Evolutionary conservation across 2,797 vertebrate genomes (phyloP).

Genomic region (Hirundo rustica): DNA sequence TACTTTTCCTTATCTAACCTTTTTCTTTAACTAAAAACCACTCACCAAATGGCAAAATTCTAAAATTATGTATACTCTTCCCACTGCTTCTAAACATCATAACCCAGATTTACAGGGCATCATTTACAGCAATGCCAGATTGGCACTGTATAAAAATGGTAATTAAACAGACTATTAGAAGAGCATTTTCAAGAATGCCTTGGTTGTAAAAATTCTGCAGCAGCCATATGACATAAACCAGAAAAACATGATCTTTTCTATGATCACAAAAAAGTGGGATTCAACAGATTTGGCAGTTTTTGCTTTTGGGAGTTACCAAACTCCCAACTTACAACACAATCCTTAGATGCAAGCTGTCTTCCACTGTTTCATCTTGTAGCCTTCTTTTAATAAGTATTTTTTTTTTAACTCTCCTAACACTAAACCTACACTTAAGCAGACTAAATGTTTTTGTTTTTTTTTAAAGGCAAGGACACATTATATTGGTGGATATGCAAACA

Average conservation of each 20-base stretch:
- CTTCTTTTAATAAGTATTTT: not conserved
- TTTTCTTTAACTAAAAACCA: not conserved
- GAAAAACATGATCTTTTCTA: not conserved
- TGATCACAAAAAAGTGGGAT: not conserved
- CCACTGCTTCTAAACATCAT: not conserved
- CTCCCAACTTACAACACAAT: not conserved
- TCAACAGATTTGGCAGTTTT: not conserved
- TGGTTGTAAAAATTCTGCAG: not conserved
- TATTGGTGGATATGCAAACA: not conserved
- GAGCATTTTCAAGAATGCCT: not conserved
- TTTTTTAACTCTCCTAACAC: not conserved
- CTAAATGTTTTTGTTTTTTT: not conserved
- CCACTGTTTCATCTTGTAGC: not conserved
- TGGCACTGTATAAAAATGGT: not conserved
- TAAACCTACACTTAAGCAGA: not conserved
- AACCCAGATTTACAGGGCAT: conserved; percentile 7
- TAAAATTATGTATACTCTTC: not conserved
- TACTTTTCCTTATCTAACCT: not conserved
- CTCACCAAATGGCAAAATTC: not conserved
- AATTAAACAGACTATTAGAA: conserved; percentile 1
- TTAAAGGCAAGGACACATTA: not conserved
- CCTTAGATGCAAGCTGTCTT: not conserved
- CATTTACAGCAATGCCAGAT: not conserved
- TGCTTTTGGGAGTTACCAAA: not conserved
- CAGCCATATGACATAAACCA: not conserved